These are phyloP conservation scores for Rhagophthalmus giganteus DNA, from an alignment of 2,888 invertebrate genomes.

Conservation along the genomic window DNA sequence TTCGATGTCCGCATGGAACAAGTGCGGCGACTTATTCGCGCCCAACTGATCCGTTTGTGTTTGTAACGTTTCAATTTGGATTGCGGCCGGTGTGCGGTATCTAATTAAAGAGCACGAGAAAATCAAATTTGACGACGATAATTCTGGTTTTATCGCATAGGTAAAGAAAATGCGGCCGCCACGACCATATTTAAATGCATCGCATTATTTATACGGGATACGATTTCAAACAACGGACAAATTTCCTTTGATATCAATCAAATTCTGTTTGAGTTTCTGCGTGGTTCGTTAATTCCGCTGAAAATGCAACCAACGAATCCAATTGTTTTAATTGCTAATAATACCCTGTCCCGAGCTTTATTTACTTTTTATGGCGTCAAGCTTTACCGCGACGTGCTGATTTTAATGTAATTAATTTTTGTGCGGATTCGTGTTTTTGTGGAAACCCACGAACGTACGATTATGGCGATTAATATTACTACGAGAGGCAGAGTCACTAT, in stretches of 20 bases:
- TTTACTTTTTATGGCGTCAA: too few species aligned
- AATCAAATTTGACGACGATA: slow-evolving; percentile 31
- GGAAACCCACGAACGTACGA: too few species aligned
- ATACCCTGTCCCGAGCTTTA: too few species aligned
- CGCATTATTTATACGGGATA: slow-evolving; percentile 17
- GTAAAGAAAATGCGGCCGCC: too few species aligned
- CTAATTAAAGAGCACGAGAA: slow-evolving; percentile 25
- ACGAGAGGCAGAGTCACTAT: too few species aligned
- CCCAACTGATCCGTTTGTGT: slow-evolving; percentile 26
- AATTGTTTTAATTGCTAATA: slow-evolving; percentile 14
- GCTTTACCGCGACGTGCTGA: too few species aligned
- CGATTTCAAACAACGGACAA: slow-evolving; percentile 17
- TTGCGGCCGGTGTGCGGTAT: slow-evolving; percentile 15
- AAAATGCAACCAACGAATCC: slow-evolving; percentile 8
- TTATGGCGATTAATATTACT: too few species aligned
- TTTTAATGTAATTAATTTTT: too few species aligned
- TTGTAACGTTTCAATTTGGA: slow-evolving; percentile 17
- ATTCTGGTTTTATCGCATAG: slow-evolving; percentile 20
- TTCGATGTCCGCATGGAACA: slow-evolving; percentile 14
- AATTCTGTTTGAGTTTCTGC: slow-evolving; percentile 13
- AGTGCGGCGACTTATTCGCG: slow-evolving; percentile 33
- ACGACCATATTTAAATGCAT: slow-evolving; percentile 20
- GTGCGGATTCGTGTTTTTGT: too few species aligned
- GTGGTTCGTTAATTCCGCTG: slow-evolving; percentile 20
- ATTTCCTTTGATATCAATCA: slow-evolving; percentile 24